phyloP scores from a whole-genome alignment of 2,113 vertebrate genomes.

The Apodemus sylvaticus region DNA sequence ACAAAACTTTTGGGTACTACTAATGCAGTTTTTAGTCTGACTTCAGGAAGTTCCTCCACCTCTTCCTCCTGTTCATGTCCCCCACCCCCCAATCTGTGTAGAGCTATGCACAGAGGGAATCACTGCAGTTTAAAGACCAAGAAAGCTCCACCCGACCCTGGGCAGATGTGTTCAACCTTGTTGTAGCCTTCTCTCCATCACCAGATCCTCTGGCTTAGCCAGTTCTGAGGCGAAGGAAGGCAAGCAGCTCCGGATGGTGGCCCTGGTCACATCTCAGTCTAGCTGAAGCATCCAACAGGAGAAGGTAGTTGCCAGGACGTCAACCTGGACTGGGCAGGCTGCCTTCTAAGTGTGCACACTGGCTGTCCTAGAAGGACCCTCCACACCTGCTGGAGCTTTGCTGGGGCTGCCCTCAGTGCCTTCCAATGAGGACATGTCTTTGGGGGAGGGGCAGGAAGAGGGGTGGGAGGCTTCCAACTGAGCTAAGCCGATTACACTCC shows the following conservation, averaged over 20 bases:
- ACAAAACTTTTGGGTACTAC: not conserved
- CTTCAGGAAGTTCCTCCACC: not conserved
- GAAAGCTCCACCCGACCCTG: not conserved
- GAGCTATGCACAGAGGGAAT: not conserved
- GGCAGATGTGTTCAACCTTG: not conserved
- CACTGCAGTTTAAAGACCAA: not conserved
- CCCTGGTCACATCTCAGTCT: not conserved
- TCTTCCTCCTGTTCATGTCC: too few species aligned
- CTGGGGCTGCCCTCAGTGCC: not conserved
- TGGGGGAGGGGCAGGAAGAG: not conserved
- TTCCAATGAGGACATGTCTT: not conserved
- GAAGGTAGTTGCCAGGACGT: not conserved
- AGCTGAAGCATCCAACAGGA: too few species aligned
- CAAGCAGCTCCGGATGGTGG: not conserved
- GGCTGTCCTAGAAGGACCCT: not conserved
- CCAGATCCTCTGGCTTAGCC: not conserved
- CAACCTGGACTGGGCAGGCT: not conserved
- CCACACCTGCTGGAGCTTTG: not conserved
- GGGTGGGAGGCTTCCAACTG: not conserved
- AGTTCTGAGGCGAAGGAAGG: not conserved
- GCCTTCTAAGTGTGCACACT: not conserved
- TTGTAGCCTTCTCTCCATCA: not conserved
- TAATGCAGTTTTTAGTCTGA: not conserved
- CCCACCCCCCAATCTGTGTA: not conserved
- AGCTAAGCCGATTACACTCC: not conserved